A percentile compares a stretch with the other conserved stretches of the same genome.
Evolutionary conservation across 2,113 vertebrate species (phyloP).

Genomic region (Amphilophus citrinellus): DNA sequence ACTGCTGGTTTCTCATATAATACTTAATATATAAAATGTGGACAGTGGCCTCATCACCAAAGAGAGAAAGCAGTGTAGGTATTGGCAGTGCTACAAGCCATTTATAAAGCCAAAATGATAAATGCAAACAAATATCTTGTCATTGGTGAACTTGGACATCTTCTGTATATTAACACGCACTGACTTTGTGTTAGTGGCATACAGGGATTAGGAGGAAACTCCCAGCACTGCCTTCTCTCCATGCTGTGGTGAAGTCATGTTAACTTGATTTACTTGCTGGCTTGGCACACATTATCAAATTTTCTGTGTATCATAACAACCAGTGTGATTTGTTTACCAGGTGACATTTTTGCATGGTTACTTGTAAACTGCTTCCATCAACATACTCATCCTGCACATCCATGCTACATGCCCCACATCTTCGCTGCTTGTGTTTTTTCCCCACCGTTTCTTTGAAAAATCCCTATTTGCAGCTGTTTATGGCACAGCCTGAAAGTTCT

Average conservation of each 20-base stretch:
- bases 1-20: conserved; percentile 37
- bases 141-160: not conserved
- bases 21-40: conserved; percentile 33
- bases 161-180: not conserved
- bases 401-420: conserved; percentile 40
- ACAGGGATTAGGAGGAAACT: not conserved
- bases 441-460: conserved; percentile 36
- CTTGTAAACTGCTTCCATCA: conserved; percentile 67
- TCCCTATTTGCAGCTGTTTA: conserved; percentile 78
- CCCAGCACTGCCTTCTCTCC: conserved; percentile 56
- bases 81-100: not conserved
- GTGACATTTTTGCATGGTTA: conserved; percentile 72
- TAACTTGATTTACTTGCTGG: conserved; percentile 44
- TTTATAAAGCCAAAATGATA: not conserved
- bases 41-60: conserved; percentile 45
- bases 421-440: conserved; percentile 62
- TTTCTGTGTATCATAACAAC: conserved; percentile 61
- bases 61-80: conserved; percentile 60
- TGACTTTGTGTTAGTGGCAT: not conserved
- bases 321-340: conserved; percentile 67
- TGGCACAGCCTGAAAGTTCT: conserved; percentile 84
- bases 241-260: conserved; percentile 47
- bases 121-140: not conserved
- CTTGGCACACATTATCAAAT: conserved; percentile 49
- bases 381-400: conserved; percentile 50